Evolutionary conservation across 2,113 vertebrate species (phyloP).

Genomic region (Xiphophorus maculatus): DNA sequence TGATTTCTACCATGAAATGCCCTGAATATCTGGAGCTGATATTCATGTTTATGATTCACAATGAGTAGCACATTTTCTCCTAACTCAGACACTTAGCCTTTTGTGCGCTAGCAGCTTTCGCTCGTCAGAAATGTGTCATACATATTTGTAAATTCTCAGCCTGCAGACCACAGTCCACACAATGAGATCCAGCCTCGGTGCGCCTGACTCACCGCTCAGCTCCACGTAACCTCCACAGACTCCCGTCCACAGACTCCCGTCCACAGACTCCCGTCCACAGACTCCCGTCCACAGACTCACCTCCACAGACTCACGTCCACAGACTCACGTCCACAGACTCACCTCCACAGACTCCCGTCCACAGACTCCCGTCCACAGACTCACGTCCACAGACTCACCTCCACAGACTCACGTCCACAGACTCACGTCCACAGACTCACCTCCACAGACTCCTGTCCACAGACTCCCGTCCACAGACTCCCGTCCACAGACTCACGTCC

Average conservation of each 20-base stretch:
- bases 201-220: slow-evolving; percentile 45
- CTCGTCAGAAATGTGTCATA: slow-evolving; percentile 50
- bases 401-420: not conserved
- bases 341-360: too few species aligned
- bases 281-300: not conserved
- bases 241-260: not conserved
- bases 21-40: slow-evolving; percentile 3
- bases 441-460: not conserved
- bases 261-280: slow-evolving; percentile 10
- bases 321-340: not conserved
- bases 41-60: slow-evolving; percentile 51
- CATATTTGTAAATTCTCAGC: slow-evolving; percentile 28
- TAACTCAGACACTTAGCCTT: slow-evolving; percentile 47
- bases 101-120: slow-evolving; percentile 35
- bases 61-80: slow-evolving; percentile 28
- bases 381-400: not conserved
- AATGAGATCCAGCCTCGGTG: slow-evolving; percentile 49
- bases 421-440: not conserved
- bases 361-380: too few species aligned
- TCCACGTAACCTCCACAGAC: slow-evolving; percentile 18
- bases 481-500: slow-evolving; percentile 2
- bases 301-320: not conserved
- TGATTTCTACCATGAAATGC: slow-evolving; percentile 19
- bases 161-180: slow-evolving; percentile 46
- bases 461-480: slow-evolving; percentile 3